phyloP scores from a whole-genome alignment of 2,113 vertebrate genomes.

The Emydura subglobosa region DNA sequence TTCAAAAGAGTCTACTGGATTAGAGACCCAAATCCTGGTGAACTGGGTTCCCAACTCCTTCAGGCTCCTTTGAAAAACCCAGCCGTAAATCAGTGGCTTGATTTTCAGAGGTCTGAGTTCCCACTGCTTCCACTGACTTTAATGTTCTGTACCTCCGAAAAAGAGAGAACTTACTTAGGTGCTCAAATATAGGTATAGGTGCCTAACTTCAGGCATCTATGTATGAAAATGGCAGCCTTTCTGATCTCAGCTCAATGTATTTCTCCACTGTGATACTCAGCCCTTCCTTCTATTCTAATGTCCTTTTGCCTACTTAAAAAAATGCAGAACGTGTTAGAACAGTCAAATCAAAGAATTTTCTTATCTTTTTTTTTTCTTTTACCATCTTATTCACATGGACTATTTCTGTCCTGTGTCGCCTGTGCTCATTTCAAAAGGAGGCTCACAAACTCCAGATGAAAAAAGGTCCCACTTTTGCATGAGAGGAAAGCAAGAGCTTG shows the following conservation, averaged over 20 bases:
- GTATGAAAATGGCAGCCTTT: slow-evolving; percentile 21
- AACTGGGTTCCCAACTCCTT: background rate
- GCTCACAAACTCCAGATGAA: background rate
- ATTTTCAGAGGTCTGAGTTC: background rate
- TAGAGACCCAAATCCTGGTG: accelerated
- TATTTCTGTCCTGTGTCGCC: background rate
- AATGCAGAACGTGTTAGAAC: background rate
- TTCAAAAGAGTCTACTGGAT: background rate
- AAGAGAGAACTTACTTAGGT: background rate
- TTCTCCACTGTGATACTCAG: background rate
- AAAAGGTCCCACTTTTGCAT: background rate
- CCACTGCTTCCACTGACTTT: background rate
- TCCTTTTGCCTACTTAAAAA: slow-evolving; percentile 13
- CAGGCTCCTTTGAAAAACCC: background rate
- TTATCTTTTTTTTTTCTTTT: background rate
- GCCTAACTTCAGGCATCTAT: slow-evolving; percentile 14
- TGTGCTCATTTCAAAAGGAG: background rate
- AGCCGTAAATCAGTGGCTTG: slow-evolving; percentile 14
- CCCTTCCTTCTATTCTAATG: slow-evolving; percentile 34
- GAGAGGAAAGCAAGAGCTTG: accelerated
- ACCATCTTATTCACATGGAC: background rate
- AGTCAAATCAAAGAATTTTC: background rate
- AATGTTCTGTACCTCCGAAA: background rate
- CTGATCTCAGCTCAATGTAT: background rate
- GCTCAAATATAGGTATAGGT: slow-evolving; percentile 14